Evolutionary conservation across 1,140 invertebrate species (phyloP).

Genomic region (Trichomalopsis sarcophagae): DNA sequence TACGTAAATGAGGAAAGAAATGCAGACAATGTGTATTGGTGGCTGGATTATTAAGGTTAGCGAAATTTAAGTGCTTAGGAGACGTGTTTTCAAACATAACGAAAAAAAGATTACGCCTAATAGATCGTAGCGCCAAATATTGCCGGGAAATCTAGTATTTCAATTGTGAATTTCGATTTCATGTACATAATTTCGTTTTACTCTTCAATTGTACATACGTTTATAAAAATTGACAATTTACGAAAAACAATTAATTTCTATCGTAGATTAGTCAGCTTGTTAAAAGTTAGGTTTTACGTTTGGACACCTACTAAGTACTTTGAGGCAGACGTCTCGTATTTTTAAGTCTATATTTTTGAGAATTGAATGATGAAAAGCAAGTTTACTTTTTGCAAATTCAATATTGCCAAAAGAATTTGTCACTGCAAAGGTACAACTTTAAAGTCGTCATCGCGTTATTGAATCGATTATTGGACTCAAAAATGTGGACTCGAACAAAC

Average conservation of each 20-base stretch:
- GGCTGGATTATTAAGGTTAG: constrained; percentile 69
- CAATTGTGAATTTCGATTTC: not conserved
- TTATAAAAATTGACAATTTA: not conserved
- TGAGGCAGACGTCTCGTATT: not conserved
- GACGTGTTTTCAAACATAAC: too few relatives aligned
- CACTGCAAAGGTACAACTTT: not conserved
- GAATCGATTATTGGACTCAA: not conserved
- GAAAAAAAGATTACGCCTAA: not conserved
- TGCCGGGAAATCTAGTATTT: not conserved
- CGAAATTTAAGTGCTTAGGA: constrained; percentile 53
- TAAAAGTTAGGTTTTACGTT: not conserved
- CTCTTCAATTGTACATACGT: not conserved
- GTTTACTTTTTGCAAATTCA: not conserved
- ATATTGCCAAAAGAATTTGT: not conserved
- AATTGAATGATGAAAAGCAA: not conserved
- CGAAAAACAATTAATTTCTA: not conserved
- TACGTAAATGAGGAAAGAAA: constrained; percentile 59
- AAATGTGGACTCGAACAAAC: not conserved
- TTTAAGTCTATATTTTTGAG: not conserved
- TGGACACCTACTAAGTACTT: not conserved
- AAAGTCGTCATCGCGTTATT: not conserved
- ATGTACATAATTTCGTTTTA: not conserved
- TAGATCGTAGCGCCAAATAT: not conserved
- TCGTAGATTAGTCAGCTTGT: not conserved
- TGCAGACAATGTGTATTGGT: constrained; percentile 77